Evolutionary conservation across 2,113 vertebrate species (phyloP).

Genomic region (Catagonus wagneri): DNA sequence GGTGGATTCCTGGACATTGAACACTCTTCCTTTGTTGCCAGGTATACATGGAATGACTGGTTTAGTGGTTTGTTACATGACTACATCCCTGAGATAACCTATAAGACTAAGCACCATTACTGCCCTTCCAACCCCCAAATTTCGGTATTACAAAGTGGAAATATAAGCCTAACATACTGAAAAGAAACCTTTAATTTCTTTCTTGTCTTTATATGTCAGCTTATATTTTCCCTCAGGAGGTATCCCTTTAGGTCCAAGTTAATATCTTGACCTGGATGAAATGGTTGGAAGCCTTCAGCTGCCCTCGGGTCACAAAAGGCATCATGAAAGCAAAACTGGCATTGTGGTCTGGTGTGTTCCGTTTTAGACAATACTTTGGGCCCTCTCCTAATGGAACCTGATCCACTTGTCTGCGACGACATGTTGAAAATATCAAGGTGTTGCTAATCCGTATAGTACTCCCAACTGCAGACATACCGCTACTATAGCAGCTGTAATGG

Average conservation of each 20-base stretch:
- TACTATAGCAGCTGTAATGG: not conserved
- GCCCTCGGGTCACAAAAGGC: not conserved
- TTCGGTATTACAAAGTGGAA: not conserved
- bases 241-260: not conserved
- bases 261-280: not conserved
- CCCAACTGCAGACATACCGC: not conserved
- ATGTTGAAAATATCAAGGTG: not conserved
- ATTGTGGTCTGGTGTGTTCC: not conserved
- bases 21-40: not conserved
- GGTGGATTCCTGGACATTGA: not conserved
- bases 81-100: not conserved
- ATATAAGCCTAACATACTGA: not conserved
- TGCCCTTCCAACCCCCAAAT: not conserved
- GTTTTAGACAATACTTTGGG: not conserved
- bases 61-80: not conserved
- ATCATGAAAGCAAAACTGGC: not conserved
- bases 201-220: not conserved
- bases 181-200: slow-evolving; percentile 11
- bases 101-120: not conserved
- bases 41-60: not conserved
- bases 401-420: not conserved
- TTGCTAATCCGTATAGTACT: not conserved
- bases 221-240: not conserved
- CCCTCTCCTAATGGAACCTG: not conserved
- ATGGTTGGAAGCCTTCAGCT: slow-evolving; percentile 1